phyloP scores from a whole-genome alignment of 1,140 invertebrate species.

The Pseudomyrmex cubaensis region DNA sequence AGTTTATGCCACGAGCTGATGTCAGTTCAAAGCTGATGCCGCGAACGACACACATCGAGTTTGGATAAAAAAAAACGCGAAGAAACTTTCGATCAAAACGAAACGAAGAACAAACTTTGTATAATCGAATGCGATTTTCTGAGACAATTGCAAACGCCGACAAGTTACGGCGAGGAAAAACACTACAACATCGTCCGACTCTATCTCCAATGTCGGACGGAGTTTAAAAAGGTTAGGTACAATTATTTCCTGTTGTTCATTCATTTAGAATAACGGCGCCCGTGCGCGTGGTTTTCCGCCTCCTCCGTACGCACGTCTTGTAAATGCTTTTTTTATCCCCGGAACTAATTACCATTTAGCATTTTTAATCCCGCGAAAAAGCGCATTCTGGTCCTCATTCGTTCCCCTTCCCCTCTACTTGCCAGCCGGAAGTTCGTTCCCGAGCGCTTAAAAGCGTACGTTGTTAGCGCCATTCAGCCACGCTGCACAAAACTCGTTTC shows the following conservation, averaged over 20 bases:
- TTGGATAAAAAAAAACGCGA: not conserved
- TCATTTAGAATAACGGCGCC: conserved; percentile 80
- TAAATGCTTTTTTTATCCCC: conserved; percentile 76
- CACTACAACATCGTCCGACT: conserved; percentile 53
- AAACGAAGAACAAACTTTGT: not conserved
- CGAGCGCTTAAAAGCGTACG: conserved; percentile 71
- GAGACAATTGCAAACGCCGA: conserved; percentile 18
- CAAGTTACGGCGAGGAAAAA: conserved; percentile 34
- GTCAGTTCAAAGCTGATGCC: conserved; percentile 40
- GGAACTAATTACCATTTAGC: conserved; percentile 84
- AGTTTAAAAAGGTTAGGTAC: conserved; percentile 77
- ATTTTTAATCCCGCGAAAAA: conserved; percentile 81
- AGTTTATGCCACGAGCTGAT: conserved; percentile 62
- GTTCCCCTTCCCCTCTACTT: conserved; percentile 3
- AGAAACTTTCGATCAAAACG: not conserved
- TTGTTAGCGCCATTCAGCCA: conserved; percentile 73
- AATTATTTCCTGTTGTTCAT: conserved; percentile 80
- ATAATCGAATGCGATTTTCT: not conserved
- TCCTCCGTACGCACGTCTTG: conserved; percentile 58
- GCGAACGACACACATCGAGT: not conserved
- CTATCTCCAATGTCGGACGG: conserved; percentile 63
- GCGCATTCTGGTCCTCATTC: conserved; percentile 65
- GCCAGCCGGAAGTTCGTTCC: conserved; percentile 70
- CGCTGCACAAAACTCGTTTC: conserved; percentile 61
- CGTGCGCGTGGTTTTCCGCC: conserved; percentile 60